Evolutionary conservation across 2,888 invertebrate genomes (phyloP).

Genomic region (Metallyticus violacea): DNA sequence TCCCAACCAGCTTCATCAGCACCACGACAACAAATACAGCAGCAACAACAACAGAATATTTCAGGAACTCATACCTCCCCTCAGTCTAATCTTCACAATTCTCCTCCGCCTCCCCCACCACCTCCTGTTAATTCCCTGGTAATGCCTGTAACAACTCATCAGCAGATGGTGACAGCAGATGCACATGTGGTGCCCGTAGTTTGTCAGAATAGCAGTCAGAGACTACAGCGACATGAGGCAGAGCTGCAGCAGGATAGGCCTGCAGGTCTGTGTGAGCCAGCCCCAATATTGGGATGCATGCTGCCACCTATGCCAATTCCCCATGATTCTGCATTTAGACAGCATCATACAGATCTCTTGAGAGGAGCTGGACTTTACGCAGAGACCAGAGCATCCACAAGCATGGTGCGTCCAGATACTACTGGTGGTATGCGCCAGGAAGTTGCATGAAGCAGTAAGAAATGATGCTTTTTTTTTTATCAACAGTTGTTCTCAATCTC

Average conservation of each 20-base stretch:
- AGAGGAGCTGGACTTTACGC: slow-evolving; percentile 25
- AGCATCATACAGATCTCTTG: slow-evolving; percentile 24
- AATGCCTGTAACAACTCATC: background rate
- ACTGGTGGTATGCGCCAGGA: slow-evolving; percentile 16
- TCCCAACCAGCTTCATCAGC: background rate
- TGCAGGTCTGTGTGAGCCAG: slow-evolving; percentile 17
- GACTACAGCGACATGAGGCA: background rate
- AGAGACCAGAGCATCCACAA: slow-evolving; percentile 2
- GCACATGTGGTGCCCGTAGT: slow-evolving; percentile 5
- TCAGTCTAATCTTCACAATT: slow-evolving; percentile 7
- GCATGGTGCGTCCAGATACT: background rate
- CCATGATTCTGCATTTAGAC: slow-evolving; percentile 21
- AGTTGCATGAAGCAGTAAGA: slow-evolving; percentile 8
- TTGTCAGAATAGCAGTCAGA: slow-evolving; percentile 5
- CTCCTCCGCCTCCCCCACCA: background rate
- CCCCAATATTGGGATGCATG: slow-evolving; percentile 16
- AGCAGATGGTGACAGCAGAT: background rate
- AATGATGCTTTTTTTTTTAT: too few relatives aligned
- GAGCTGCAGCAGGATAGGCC: background rate
- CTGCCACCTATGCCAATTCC: slow-evolving; percentile 14
- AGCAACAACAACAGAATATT: background rate
- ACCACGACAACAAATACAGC: background rate
- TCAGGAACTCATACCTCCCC: background rate
- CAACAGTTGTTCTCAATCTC: too few relatives aligned
- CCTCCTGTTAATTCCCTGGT: background rate